Percentiles rank a stretch among this genome's conserved stretches.
phyloP scores from a whole-genome alignment of 2,113 vertebrate species.

The Siphamia tubifer region DNA sequence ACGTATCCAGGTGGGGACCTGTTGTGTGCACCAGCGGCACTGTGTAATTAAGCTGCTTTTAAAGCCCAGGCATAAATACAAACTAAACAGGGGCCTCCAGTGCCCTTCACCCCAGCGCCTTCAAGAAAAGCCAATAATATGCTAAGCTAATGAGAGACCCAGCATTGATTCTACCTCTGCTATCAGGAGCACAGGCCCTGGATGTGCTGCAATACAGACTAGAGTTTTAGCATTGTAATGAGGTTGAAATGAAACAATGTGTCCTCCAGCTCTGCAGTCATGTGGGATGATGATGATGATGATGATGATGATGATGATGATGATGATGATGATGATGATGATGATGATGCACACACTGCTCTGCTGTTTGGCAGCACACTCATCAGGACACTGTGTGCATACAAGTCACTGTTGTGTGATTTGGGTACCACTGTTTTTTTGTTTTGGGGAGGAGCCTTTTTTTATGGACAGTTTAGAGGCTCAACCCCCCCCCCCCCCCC shows the following conservation, averaged over 20 bases:
- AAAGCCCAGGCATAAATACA: conserved; percentile 68
- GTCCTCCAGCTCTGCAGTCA: conserved; percentile 65
- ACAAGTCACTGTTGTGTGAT: conserved; percentile 38
- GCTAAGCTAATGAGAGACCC: conserved; percentile 72
- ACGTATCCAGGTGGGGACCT: conserved; percentile 60
- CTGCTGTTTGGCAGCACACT: conserved; percentile 49
- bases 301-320: too few relatives aligned
- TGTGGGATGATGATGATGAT: too few relatives aligned
- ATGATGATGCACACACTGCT: conserved; percentile 50
- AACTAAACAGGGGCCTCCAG: conserved; percentile 66
- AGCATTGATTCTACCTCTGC: conserved; percentile 66
- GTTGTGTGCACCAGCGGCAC: conserved; percentile 59
- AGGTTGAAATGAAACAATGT: conserved; percentile 68
- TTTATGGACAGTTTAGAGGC: conserved; percentile 38
- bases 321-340: too few relatives aligned
- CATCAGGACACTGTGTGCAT: conserved; percentile 40
- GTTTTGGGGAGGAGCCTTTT: conserved; percentile 54
- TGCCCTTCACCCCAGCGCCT: conserved; percentile 68
- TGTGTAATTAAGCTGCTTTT: conserved; percentile 73
- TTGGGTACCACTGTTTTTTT: conserved; percentile 49
- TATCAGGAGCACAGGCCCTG: conserved; percentile 49
- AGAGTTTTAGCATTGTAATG: conserved; percentile 70
- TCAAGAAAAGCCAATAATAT: conserved; percentile 73
- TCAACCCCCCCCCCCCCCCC: too few relatives aligned
- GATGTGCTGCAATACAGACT: conserved; percentile 61